These are phyloP conservation scores for Tor tambroides DNA, from an alignment of 2,113 vertebrate genomes.

Conservation along the genomic window DNA sequence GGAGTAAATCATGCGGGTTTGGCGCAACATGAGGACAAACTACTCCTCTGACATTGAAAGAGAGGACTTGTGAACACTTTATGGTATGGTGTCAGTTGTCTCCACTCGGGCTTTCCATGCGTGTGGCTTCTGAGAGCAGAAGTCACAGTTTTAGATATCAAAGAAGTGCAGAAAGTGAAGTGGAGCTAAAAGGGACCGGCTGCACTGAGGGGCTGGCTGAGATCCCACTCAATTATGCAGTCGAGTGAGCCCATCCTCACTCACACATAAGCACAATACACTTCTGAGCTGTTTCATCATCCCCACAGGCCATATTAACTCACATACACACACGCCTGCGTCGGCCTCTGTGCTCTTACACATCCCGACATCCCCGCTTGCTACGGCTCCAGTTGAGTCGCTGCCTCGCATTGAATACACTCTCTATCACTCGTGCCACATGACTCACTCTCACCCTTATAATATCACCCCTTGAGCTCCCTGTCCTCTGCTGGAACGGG, in stretches of 20 bases:
- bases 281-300: constrained; percentile 53
- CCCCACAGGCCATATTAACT: constrained; percentile 46
- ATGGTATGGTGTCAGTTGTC: not conserved
- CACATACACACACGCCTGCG: constrained; percentile 22
- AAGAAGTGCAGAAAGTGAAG: constrained; percentile 34
- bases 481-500: not conserved
- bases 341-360: constrained; percentile 32
- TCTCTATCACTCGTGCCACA: not conserved
- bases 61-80: not conserved
- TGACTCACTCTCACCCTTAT: constrained; percentile 20
- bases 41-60: not conserved
- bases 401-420: not conserved
- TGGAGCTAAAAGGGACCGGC: constrained; percentile 29
- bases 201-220: constrained; percentile 47
- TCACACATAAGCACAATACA: constrained; percentile 52
- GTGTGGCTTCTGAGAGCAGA: not conserved
- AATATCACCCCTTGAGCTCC: not conserved
- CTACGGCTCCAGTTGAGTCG: not conserved
- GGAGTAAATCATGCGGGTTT: not conserved
- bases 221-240: constrained; percentile 63
- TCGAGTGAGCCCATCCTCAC: constrained; percentile 48
- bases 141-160: constrained; percentile 32
- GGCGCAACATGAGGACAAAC: not conserved
- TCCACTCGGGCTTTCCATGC: not conserved
- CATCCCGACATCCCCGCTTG: constrained; percentile 27